These are phyloP conservation scores for Platycheirus rosarum DNA, from an alignment of 2,888 invertebrate species.

Conservation along the genomic window DNA sequence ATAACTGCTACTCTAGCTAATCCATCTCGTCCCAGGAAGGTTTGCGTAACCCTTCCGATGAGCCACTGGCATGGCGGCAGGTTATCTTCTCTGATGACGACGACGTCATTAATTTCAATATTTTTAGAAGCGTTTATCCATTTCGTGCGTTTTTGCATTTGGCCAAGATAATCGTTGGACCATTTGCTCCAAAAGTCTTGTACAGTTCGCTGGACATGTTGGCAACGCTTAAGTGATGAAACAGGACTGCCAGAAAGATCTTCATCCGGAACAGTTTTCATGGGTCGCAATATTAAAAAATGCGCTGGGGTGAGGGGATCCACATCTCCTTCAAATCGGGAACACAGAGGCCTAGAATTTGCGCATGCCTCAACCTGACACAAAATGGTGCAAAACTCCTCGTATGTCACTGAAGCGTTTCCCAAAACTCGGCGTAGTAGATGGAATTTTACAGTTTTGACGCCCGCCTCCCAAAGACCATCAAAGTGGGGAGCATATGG, in stretches of 20 bases:
- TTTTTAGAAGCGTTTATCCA: constrained; percentile 41
- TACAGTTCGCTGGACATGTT: constrained; percentile 39
- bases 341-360: constrained; percentile 76
- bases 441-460: too few relatives aligned
- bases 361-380: constrained; percentile 78
- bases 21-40: too few relatives aligned
- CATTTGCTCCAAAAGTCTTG: constrained; percentile 66
- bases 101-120: constrained; percentile 44
- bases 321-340: constrained; percentile 64
- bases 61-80: constrained; percentile 41
- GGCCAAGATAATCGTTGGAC: too few relatives aligned
- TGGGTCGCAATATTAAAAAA: too few relatives aligned
- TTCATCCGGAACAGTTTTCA: too few relatives aligned
- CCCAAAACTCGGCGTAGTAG: constrained; percentile 76
- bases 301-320: constrained; percentile 70
- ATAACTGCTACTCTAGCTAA: too few relatives aligned
- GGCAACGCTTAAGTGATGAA: neutral
- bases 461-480: too few relatives aligned
- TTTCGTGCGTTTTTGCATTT: constrained; percentile 55
- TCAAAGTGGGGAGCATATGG: constrained; percentile 78
- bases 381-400: constrained; percentile 77
- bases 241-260: neutral
- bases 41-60: constrained; percentile 29
- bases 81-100: constrained; percentile 51
- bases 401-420: constrained; percentile 74